Evolutionary conservation across 2,888 invertebrate species (phyloP), one percentile per base, ranked within the genome.

Genomic region (Oligia latruncula): DNA sequence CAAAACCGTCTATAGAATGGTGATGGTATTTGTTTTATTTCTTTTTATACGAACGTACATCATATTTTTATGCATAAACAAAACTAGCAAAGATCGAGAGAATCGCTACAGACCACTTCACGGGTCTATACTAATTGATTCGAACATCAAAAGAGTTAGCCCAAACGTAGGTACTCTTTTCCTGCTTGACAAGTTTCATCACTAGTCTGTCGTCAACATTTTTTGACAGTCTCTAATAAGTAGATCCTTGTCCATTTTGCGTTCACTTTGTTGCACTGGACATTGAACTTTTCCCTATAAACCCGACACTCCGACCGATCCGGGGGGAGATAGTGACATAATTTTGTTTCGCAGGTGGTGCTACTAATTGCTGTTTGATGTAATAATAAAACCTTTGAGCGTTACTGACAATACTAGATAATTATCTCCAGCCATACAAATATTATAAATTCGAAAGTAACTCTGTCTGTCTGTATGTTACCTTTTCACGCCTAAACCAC

Each of bases 301-400:
- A 64, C 15, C 46, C 15, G 13, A 35, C 70, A 62, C 52, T 29
- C 73, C 15, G 13, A 49, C 52, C 6, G 86, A 86, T 85, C 65
- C 46, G 62, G 64, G 84, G 84, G 84, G 73, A 86, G 83, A 85
- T 85, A 83, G 55, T 76, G n/a, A 40, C 67, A 64, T 71, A 80
- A 80, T 83, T 80, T 64, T n/a, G n/a, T 60, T 65, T 11, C 55
- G 73, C 84, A 80, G 80, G 83, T 83, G 83, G 60, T 60, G 17
- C n/a, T 73, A 40, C 15, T 79, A 75, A 84, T 70, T 65, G n/a
- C 35, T 66, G 43, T 62, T 78, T 62, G 29, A 71, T 78, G n/a
- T 77, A 67, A 74, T 73, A 64, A 84, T 77, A 82, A 82, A 23
- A 78, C 11, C 29, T 58, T 46, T 60, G 58, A 60, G 58, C 52